Conservation (phyloP, 2,888 invertebrate species). For the Coleophora deauratella region DNA sequence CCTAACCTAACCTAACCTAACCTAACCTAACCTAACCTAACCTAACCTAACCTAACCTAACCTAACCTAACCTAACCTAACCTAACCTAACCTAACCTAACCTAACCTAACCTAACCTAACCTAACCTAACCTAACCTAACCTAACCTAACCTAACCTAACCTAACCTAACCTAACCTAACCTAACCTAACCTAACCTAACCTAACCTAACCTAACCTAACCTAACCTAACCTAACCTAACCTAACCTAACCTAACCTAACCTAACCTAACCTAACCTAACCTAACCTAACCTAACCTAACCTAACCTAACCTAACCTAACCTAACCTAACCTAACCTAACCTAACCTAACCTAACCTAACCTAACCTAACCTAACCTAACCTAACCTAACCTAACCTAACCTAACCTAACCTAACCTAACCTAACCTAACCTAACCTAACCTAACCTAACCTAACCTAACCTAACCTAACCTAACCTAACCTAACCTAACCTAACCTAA, state of each 20-base stretch:
- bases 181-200: slow-evolving; percentile 15
- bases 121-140: slow-evolving; percentile 14
- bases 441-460: slow-evolving; percentile 22
- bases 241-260: slow-evolving; percentile 19
- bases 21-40: slow-evolving; percentile 21
- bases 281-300: slow-evolving; percentile 18
- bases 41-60: slow-evolving; percentile 21
- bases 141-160: slow-evolving; percentile 18
- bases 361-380: slow-evolving; percentile 16
- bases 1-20: slow-evolving; percentile 22
- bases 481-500: slow-evolving; percentile 17
- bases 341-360: slow-evolving; percentile 17
- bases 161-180: slow-evolving; percentile 17
- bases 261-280: slow-evolving; percentile 19
- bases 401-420: slow-evolving; percentile 20
- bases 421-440: slow-evolving; percentile 22
- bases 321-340: slow-evolving; percentile 18
- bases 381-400: slow-evolving; percentile 15
- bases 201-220: slow-evolving; percentile 16
- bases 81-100: slow-evolving; percentile 17
- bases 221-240: slow-evolving; percentile 16
- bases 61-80: slow-evolving; percentile 20
- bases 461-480: slow-evolving; percentile 19
- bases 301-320: slow-evolving; percentile 17
- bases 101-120: slow-evolving; percentile 17